Evolutionary conservation across 2,797 vertebrate genomes (phyloP).

Genomic region (Malacoctenus gilli): DNA sequence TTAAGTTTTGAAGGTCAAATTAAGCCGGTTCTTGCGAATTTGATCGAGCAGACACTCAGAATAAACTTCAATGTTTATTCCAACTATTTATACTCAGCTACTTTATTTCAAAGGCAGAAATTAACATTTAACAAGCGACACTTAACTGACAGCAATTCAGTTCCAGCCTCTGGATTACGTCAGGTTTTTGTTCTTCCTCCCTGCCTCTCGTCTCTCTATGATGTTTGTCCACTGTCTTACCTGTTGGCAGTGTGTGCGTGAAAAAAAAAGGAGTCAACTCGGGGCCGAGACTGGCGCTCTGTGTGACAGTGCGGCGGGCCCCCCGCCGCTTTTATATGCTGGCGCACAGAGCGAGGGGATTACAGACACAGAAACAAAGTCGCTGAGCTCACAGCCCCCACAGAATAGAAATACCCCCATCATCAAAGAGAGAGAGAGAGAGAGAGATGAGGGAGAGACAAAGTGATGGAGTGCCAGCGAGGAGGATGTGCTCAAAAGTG

Average conservation of each 20-base stretch:
- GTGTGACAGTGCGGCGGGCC: conserved; percentile 67
- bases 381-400: conserved; percentile 76
- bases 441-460: conserved; percentile 38
- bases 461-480: conserved; percentile 10
- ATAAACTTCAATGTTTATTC: too few relatives aligned
- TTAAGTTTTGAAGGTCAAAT: too few relatives aligned
- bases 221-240: conserved; percentile 77
- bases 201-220: conserved; percentile 78
- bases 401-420: conserved; percentile 81
- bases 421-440: conserved; percentile 74
- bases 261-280: conserved; percentile 68
- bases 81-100: too few relatives aligned
- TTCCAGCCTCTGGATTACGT: background rate
- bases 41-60: too few relatives aligned
- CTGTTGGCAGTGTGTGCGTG: conserved; percentile 75
- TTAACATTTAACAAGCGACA: too few relatives aligned
- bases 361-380: conserved; percentile 78
- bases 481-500: conserved; percentile 21
- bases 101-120: too few relatives aligned
- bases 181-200: conserved; percentile 8
- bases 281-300: conserved; percentile 75
- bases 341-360: conserved; percentile 80
- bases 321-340: conserved; percentile 81
- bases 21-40: too few relatives aligned
- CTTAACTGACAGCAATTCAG: background rate